phyloP scores from a whole-genome alignment of 53 echinoderm and acorn worm species.

The Arbacia lixula region DNA sequence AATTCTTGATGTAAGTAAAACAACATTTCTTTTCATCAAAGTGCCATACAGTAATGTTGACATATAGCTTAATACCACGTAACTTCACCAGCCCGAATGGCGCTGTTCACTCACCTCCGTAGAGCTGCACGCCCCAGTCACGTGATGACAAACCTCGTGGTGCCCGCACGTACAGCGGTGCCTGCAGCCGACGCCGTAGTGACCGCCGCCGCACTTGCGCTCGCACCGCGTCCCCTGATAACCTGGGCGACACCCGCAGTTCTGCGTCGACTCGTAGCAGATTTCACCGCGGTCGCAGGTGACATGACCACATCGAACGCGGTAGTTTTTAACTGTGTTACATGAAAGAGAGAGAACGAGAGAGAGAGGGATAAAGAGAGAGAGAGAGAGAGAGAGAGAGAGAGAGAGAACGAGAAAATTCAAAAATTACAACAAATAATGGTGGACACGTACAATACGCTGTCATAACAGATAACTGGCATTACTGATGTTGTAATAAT shows the following conservation, averaged over 20 bases:
- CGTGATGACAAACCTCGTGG: conserved; percentile 67
- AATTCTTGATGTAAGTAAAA: too few species aligned
- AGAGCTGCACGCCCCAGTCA: conserved; percentile 65
- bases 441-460: too few species aligned
- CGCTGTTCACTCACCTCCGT: conserved; percentile 52
- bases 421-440: too few species aligned
- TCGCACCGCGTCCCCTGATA: conserved; percentile 26
- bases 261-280: conserved; percentile 43
- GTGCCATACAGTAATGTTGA: too few species aligned
- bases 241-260: conserved; percentile 39
- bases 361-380: background rate
- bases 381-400: too few species aligned
- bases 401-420: too few species aligned
- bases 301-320: conserved; percentile 35
- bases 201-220: background rate
- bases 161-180: conserved; percentile 15
- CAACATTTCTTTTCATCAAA: too few species aligned
- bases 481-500: too few species aligned
- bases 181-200: conserved; percentile 20
- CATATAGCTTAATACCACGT: too few species aligned
- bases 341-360: background rate
- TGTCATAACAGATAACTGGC: too few species aligned
- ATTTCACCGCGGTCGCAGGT: conserved; percentile 65
- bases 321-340: conserved; percentile 28
- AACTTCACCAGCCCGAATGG: too few species aligned